Conservation (phyloP, 30 jellyfish, hydroid and myxozoan genomes). For the Sanderia malayensis region DNA sequence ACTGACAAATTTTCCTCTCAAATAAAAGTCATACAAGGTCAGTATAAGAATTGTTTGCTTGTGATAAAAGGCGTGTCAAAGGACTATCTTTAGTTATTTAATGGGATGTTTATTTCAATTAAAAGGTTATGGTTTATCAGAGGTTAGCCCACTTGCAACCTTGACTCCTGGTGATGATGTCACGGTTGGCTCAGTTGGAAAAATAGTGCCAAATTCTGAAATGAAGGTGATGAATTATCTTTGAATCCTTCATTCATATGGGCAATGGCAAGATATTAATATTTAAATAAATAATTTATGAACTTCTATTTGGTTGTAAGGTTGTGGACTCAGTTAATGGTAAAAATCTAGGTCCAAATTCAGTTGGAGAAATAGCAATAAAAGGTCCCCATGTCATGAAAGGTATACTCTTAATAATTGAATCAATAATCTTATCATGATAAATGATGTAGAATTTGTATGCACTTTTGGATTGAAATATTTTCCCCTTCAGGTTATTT, state of each 20-base stretch:
- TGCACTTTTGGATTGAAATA: too few species aligned
- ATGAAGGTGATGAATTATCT: too few species aligned
- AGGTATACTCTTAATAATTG: slow-evolving; percentile 60
- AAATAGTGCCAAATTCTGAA: slow-evolving; percentile 60
- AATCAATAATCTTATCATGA: too few species aligned
- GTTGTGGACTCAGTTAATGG: slow-evolving; percentile 56
- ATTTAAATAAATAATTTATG: too few species aligned
- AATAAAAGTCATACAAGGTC: slow-evolving; percentile 61
- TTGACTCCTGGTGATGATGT: slow-evolving; percentile 31
- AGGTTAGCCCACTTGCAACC: slow-evolving; percentile 70
- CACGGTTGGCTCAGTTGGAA: slow-evolving; percentile 70
- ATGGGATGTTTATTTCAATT: background rate
- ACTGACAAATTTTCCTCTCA: slow-evolving; percentile 14
- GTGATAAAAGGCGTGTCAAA: too few species aligned
- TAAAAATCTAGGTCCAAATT: slow-evolving; percentile 53
- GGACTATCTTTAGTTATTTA: too few species aligned
- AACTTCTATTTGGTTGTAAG: too few species aligned
- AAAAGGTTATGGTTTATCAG: slow-evolving; percentile 80
- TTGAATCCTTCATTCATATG: too few species aligned
- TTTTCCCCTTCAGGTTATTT: slow-evolving; percentile 56
- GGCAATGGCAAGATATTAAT: too few species aligned
- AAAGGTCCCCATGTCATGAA: slow-evolving; percentile 90
- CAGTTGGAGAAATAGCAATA: slow-evolving; percentile 77
- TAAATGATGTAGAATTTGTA: too few species aligned
- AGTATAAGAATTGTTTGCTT: too few species aligned